phyloP scores from a whole-genome alignment of 2,113 vertebrate species.

The Seriola dumerili region DNA sequence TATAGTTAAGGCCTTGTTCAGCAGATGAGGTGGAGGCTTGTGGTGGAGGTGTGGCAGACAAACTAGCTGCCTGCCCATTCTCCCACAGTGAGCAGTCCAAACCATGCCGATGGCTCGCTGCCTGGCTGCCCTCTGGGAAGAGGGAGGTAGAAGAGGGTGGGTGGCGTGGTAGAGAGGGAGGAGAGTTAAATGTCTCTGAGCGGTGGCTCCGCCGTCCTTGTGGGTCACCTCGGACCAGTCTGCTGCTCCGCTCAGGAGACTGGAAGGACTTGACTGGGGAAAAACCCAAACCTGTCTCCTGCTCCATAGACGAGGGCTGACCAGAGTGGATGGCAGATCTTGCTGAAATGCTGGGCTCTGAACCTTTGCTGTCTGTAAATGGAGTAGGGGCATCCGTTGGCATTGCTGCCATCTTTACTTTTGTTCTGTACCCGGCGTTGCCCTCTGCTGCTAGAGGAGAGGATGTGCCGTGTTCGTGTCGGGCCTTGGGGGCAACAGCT shows the following conservation, averaged over 20 bases:
- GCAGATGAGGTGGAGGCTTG: constrained; percentile 79
- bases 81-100: constrained; percentile 81
- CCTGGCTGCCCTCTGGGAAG: constrained; percentile 77
- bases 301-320: constrained; percentile 68
- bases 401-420: constrained; percentile 53
- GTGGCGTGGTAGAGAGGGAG: constrained; percentile 68
- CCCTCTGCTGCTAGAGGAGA: constrained; percentile 72
- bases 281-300: constrained; percentile 74
- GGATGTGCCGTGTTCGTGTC: constrained; percentile 62
- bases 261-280: constrained; percentile 78
- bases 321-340: constrained; percentile 57
- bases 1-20: constrained; percentile 88
- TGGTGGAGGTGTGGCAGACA: constrained; percentile 68
- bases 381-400: constrained; percentile 56
- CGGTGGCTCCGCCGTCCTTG: constrained; percentile 76
- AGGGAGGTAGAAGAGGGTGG: constrained; percentile 73
- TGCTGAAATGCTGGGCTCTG: constrained; percentile 70
- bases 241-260: constrained; percentile 77
- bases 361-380: constrained; percentile 74
- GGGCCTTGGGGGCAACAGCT: constrained; percentile 68
- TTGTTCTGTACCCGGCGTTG: constrained; percentile 71
- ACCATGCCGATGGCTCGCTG: constrained; percentile 70
- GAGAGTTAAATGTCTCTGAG: constrained; percentile 80
- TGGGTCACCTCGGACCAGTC: constrained; percentile 65
- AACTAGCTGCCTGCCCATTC: constrained; percentile 63